Percentiles rank a stretch among this genome's conserved stretches.
Conservation (phyloP, 2,113 vertebrate species). For the Bambusicola thoracicus region DNA sequence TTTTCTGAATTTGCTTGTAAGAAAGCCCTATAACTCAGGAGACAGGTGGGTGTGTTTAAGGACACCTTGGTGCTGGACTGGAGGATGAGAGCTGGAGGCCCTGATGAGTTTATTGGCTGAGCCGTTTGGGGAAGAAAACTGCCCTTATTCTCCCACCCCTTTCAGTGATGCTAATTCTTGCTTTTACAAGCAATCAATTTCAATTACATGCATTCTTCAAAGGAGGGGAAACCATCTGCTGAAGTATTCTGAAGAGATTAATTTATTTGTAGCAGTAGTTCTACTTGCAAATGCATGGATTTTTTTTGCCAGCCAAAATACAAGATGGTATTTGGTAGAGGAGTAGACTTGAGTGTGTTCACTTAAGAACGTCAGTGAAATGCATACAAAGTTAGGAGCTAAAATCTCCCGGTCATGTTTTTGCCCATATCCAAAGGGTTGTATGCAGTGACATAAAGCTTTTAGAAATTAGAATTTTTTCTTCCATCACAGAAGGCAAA, state of each 20-base stretch:
- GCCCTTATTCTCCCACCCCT: neutral
- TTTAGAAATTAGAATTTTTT: neutral
- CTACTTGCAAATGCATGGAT: conserved; percentile 12
- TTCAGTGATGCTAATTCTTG: neutral
- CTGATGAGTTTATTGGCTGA: neutral
- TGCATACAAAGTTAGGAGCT: neutral
- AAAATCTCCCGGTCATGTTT: neutral
- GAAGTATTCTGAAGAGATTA: conserved; percentile 33
- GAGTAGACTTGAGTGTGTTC: neutral
- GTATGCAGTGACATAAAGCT: neutral
- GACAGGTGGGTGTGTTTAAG: neutral
- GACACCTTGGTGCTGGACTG: neutral
- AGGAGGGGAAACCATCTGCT: conserved; percentile 32
- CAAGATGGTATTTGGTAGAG: neutral
- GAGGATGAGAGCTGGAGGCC: neutral
- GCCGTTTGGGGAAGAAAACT: neutral
- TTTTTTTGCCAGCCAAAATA: conserved; percentile 30
- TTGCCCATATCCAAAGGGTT: neutral
- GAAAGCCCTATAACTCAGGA: neutral
- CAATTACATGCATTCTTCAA: conserved; percentile 27
- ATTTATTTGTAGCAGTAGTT: conserved; percentile 40
- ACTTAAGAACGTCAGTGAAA: neutral
- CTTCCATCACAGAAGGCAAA: neutral
- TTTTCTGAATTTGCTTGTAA: neutral
- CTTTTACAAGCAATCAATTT: conserved; percentile 19